Evolutionary conservation across 2,888 invertebrate species (phyloP), one percentile per base, ranked within the genome.

Genomic region (Labia minor): DNA sequence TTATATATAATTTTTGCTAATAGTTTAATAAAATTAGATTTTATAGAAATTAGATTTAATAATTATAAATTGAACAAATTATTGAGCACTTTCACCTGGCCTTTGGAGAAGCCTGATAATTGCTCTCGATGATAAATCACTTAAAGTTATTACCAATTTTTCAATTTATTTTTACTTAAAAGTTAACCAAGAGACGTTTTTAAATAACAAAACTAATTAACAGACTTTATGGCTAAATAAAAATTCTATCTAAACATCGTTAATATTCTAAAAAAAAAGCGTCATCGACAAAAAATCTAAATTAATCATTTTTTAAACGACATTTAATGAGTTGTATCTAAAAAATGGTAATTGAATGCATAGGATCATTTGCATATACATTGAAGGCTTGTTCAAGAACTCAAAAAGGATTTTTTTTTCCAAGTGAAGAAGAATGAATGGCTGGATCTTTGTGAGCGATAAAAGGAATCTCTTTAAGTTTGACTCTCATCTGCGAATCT

Each of bases 201-300:
- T 49, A 49, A 49, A 49, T 49, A 49, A 49, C 49, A 49, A 49
- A 49, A 49, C 49, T 49, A 49, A 49, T 49, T 49, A 49, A 49
- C 49, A 49, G 49, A 49, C 49, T 49, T 26, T 49, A 49, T 14
- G 14, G 49, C 49, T 49, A 49, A 49, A 49, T 49, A 49, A 49
- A 49, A 49, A 49, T 49, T 49, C 49, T 49, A 49, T 49, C 49
- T 49, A 49, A 49, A 49, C 49, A 49, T 49, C 49, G 49, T 49
- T 49, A 49, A 49, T 49, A 49, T 26, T 26, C 26, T 8, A 26
- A 26, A 26, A n/a, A n/a, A n/a, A 26, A 26, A 26, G 26, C 26
- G 4, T 6, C 26, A 26, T 26, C 26, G 26, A 8, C 26, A 49
- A 49, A 49, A 49, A 49, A 49, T 49, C 49, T 49, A 49, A 49